Base-by-base conservation (phyloP, 2,113 vertebrate species). In the Fukomys damarensis region DNA sequence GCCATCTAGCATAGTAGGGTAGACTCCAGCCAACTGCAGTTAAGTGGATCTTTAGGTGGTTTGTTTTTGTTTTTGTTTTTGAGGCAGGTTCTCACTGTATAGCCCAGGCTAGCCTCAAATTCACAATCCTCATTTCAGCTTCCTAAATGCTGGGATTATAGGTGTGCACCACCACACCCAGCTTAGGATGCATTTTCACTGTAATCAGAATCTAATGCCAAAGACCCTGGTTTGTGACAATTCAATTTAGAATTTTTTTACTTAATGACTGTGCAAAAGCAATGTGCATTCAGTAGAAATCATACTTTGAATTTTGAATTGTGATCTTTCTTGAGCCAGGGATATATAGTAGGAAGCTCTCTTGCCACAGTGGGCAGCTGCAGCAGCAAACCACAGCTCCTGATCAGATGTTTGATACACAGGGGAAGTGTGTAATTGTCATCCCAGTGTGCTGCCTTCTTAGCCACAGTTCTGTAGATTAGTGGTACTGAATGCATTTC, bases 1-100 rank as follows among this genome's bases (percentile, higher is more conserved):
- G 5, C 8, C 11, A 14, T 38, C 14, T 3, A 54, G 11, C 24
- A 35, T 4, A 58, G 38, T 0, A 54, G 5, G 13, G 26, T 1
- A n/a, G 32, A 1, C 77, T 65, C 65, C 80, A 76, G 26, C 5
- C 35, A 38, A 43, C 8, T 49, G 28, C 61, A 59, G 24, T 3
- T 70, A 61, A 46, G 35, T n/a, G 32, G 16, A 59, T n/a, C 63
- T 76, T 61, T 68, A 10, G 38, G 32, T 16, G 58, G 30, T 66
- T 14, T 35, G 56, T 70, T 63, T 76, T 74, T 35, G 56, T 70
- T 63, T 76, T 74, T 76, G 3, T 28, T 43, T 35, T 22, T 7
- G 4, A 49, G 41, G 32, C 43, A 77, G 26, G 14, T 46, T 32
- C 28, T 30, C 46, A 49, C 74, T 49, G 28, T 16, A 43, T 49